phyloP scores from a whole-genome alignment of 2,888 invertebrate species.

The Rhopalosiphum nymphaeae region DNA sequence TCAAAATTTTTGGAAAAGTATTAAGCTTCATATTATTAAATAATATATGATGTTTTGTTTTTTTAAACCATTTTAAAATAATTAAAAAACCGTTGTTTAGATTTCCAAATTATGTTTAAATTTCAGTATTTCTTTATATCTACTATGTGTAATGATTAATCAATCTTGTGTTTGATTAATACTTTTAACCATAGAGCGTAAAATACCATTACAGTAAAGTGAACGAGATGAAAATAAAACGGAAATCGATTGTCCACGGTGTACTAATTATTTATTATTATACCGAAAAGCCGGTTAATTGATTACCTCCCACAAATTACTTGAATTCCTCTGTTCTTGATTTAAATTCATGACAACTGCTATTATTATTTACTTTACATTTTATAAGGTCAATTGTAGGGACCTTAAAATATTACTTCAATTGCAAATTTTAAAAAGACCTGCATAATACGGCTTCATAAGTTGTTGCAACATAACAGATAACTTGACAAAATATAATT shows the following conservation, averaged over 20 bases:
- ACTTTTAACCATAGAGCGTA: neutral
- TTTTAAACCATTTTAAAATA: neutral
- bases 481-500: neutral
- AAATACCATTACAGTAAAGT: neutral
- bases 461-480: neutral
- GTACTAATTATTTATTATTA: conserved; percentile 40
- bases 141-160: neutral
- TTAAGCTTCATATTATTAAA: neutral
- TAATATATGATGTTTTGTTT: neutral
- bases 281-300: conserved; percentile 27
- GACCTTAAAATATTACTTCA: conserved; percentile 15
- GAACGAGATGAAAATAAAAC: neutral
- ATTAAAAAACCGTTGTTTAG: neutral
- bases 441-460: neutral
- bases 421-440: neutral
- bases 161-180: conserved; percentile 23
- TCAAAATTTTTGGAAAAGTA: neutral
- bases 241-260: conserved; percentile 45
- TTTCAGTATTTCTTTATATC: neutral
- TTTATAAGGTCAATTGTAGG: neutral
- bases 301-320: conserved; percentile 31
- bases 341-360: neutral
- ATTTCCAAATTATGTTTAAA: neutral
- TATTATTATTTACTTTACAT: conserved; percentile 5
- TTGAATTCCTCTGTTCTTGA: neutral